phyloP scores from a whole-genome alignment of 2,888 invertebrate genomes.

The Barypeithes pellucidus region DNA sequence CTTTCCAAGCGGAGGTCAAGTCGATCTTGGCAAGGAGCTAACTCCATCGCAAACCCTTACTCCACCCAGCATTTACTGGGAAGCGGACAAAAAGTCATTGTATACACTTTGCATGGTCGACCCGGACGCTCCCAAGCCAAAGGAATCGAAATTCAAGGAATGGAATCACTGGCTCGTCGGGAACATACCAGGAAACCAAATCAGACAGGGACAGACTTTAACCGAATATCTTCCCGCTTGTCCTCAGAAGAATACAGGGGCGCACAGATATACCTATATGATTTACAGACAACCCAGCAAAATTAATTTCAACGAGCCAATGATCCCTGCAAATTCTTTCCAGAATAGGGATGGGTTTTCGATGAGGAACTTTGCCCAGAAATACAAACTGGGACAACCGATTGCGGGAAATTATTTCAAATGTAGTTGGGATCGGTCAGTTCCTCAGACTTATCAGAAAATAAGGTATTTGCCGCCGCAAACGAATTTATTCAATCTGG shows the following conservation, averaged over 20 bases:
- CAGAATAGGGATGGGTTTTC: slow-evolving; percentile 77
- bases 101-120: slow-evolving; percentile 74
- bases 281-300: slow-evolving; percentile 67
- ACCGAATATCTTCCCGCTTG: slow-evolving; percentile 80
- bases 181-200: slow-evolving; percentile 79
- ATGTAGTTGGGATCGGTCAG: slow-evolving; percentile 91
- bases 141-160: slow-evolving; percentile 80
- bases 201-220: slow-evolving; percentile 75
- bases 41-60: slow-evolving; percentile 84
- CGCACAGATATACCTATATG: slow-evolving; percentile 82
- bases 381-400: slow-evolving; percentile 85
- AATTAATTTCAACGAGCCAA: slow-evolving; percentile 60
- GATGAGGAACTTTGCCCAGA: slow-evolving; percentile 82
- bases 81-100: slow-evolving; percentile 59
- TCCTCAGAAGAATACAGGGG: slow-evolving; percentile 81
- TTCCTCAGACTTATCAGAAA: slow-evolving; percentile 72
- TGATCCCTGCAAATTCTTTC: slow-evolving; percentile 65
- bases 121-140: slow-evolving; percentile 82
- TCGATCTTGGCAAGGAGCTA: slow-evolving; percentile 78
- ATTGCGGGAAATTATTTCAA: slow-evolving; percentile 91
- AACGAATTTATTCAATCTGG: slow-evolving; percentile 9
- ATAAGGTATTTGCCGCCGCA: slow-evolving; percentile 36
- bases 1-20: slow-evolving; percentile 71
- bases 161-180: slow-evolving; percentile 87
- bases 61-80: slow-evolving; percentile 63